Evolutionary conservation across 2,113 vertebrate species (phyloP).

Genomic region (Myotis yumanensis): DNA sequence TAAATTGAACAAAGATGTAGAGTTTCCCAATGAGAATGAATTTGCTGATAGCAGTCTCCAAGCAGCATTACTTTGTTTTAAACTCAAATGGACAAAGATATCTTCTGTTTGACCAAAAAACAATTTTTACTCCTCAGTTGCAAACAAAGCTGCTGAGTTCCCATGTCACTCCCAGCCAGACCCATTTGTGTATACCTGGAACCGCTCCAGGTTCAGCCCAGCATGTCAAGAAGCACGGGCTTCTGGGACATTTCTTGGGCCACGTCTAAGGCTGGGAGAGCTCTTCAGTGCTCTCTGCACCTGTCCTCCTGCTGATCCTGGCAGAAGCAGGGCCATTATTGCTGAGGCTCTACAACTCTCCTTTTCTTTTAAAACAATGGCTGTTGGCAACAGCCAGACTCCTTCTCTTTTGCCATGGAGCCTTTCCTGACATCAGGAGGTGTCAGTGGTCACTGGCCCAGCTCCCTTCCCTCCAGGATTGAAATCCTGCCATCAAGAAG

Average conservation of each 20-base stretch:
- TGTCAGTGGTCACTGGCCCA: not conserved
- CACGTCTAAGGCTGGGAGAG: not conserved
- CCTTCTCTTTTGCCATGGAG: not conserved
- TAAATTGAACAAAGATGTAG: not conserved
- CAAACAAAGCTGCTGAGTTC: not conserved
- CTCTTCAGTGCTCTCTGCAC: not conserved
- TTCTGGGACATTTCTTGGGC: not conserved
- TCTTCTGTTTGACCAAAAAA: conserved; percentile 47
- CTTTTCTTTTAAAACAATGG: not conserved
- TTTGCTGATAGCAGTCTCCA: not conserved
- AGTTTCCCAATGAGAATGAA: not conserved
- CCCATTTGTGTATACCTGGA: not conserved
- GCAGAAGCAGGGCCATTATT: not conserved
- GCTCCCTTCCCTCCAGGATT: not conserved
- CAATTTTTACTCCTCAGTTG: not conserved
- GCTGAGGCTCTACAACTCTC: not conserved
- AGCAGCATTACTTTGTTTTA: conserved; percentile 25
- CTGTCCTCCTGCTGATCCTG: not conserved
- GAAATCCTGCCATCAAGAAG: not conserved
- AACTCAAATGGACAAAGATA: conserved; percentile 19
- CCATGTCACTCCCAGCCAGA: not conserved
- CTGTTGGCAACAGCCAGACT: not conserved
- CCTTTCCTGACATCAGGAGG: not conserved
- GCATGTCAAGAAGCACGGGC: not conserved
- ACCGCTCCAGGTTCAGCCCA: not conserved